Evolutionary conservation across 2,888 invertebrate species (phyloP), one percentile per base, ranked within the genome.

Genomic region (Parascotia fuliginaria): DNA sequence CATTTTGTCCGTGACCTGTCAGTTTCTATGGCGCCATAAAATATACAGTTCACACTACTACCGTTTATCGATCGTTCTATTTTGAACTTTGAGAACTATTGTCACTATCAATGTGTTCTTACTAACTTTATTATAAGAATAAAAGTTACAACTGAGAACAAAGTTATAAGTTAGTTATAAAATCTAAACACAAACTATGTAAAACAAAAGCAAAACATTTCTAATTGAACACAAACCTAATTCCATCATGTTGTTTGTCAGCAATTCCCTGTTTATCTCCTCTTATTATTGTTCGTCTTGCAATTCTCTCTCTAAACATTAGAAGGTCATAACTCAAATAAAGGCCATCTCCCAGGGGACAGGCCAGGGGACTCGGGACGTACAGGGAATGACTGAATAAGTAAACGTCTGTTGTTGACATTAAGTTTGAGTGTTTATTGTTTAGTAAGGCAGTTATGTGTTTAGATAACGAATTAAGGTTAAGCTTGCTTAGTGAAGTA

Each of bases 211-310:
- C 34, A 44, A 11, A 34, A 41, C 14, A 37, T 13, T 46, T 45
- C 24, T 32, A 42, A 42, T 45, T 27, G 12, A 42, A 47, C 29
- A 37, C 15, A 47, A 47, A 41, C 22, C 5, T 42, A 41, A 36
- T 52, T 46, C 22, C 16, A 44, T 44, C 34, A 14, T 2, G 28
- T 39, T 46, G 52, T 52, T 52, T 47, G 44, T 34, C 29, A 45
- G 38, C 34, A 39, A 36, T 44, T 42, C 41, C 24, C 24, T 42
- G 47, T 55, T 52, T 48, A 40, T 51, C 41, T 51, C 42, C 28
- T 19, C 37, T 34, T 48, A 36, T 52, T 52, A 45, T 52, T 55
- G 44, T 55, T 48, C 44, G 51, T 42, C 52, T 38, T 52, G 31
- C 27, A 32, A 50, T 46, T 55, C 27, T 42, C 43, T 33, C 36